Base-by-base conservation (phyloP, 2,113 vertebrate species). In the Gila orcuttii region DNA sequence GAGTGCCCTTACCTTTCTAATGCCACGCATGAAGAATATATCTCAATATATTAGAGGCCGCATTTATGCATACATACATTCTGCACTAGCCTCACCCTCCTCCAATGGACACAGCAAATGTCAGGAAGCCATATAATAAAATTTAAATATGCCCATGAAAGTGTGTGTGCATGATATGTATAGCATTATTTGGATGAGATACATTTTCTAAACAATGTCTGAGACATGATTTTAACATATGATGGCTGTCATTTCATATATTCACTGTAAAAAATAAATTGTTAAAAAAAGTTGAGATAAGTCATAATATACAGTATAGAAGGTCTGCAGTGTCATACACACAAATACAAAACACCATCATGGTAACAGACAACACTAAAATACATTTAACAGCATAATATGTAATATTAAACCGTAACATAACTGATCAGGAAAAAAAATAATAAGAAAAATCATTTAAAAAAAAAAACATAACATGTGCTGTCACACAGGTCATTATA, bases 51-150 rank as follows among this genome's bases (percentile, higher is more conserved):
- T 83, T 73, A 73, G 23, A 83, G 68, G 82, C 23, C 13, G 82
- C 50, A 78, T 85, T 86, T 90, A 88, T 50, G 59, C 62, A 91
- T 69, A 71, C 71, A 82, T 73, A 60, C 84, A 85, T 82, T 76
- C 31, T 50, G 50, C 82, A 42, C 31, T 50, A n/a, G 12, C 66
- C 82, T 83, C 33, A 73, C 68, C 68, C 82, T 73, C 28, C 82
- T 73, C 68, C 68, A 83, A 6, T 74, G 50, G 68, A 83, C 68
- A 36, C 33, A 12, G 66, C 8, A 21, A 55, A 59, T 6, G 13
- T 28, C 75, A 52, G 75, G 42, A 82, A 68, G 79, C 60, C 62
- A 68, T 68, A 13, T 31, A 47, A 68, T 50, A 33, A 68, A 31
- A 82, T 82, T 3, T 50, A 33, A 68, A 82, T 69, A n/a, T 69